These are phyloP conservation scores for Drosophila borborema DNA, from an alignment of 2,888 invertebrate species.

Conservation along the genomic window DNA sequence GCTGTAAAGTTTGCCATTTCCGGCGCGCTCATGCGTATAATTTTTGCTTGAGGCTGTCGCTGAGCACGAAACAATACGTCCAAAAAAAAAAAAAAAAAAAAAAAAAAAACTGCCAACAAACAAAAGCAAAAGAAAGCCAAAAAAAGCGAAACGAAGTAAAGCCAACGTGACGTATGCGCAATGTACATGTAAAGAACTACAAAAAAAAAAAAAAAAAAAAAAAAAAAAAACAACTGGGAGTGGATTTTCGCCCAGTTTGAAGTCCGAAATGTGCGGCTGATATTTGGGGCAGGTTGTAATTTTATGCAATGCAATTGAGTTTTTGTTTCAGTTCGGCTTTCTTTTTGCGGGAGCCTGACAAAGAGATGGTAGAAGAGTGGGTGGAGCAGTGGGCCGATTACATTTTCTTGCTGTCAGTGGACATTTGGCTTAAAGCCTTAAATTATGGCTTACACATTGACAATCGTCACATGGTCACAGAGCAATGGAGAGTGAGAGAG, in stretches of 20 bases:
- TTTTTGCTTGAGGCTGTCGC: slow-evolving; percentile 78
- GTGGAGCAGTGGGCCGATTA: slow-evolving; percentile 36
- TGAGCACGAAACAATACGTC: slow-evolving; percentile 72
- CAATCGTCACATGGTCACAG: slow-evolving; percentile 71
- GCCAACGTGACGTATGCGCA: slow-evolving; percentile 70
- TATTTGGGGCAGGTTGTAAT: slow-evolving; percentile 50
- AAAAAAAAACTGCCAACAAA: slow-evolving; percentile 7
- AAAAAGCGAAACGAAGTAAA: slow-evolving; percentile 25
- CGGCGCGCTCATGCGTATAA: slow-evolving; percentile 80
- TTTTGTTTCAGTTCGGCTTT: slow-evolving; percentile 5
- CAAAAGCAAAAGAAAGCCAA: slow-evolving; percentile 31
- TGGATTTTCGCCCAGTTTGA: slow-evolving; percentile 35
- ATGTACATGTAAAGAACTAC: slow-evolving; percentile 49
- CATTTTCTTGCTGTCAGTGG: slow-evolving; percentile 33
- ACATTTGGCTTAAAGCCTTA: slow-evolving; percentile 66
- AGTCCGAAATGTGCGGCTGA: slow-evolving; percentile 33
- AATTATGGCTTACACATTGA: slow-evolving; percentile 72
- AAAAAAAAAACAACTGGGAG: slow-evolving; percentile 34
- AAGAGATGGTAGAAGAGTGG: not conserved
- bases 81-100: slow-evolving; percentile 19
- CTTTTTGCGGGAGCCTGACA: not conserved
- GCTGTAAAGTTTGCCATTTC: slow-evolving; percentile 78
- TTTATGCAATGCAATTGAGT: slow-evolving; percentile 27
- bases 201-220: not conserved
- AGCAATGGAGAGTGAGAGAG: not conserved